Percentiles rank a stretch among this genome's conserved stretches.
Conservation (phyloP, 1,140 invertebrate genomes). For the Pseudomyrmex cubaensis region DNA sequence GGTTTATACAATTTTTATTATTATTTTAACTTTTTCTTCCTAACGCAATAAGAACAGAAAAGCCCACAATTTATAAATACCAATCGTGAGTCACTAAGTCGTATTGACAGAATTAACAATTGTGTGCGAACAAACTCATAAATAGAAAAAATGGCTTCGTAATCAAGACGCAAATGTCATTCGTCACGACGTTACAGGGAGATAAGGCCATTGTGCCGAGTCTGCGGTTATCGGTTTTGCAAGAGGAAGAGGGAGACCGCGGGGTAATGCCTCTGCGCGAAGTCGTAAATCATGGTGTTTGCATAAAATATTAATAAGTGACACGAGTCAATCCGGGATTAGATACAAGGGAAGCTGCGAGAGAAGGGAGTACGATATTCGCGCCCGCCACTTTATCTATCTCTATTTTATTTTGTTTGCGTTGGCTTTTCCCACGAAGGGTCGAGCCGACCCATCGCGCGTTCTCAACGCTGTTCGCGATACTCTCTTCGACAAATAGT, state of each 20-base stretch:
- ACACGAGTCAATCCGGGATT: constrained; percentile 86
- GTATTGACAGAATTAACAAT: constrained; percentile 40
- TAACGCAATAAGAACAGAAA: no score
- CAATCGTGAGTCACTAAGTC: neutral
- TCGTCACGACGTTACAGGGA: constrained; percentile 62
- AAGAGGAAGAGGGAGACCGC: constrained; percentile 23
- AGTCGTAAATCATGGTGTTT: constrained; percentile 84
- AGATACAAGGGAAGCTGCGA: constrained; percentile 63
- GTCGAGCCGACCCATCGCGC: constrained; percentile 44
- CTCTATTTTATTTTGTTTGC: constrained; percentile 84
- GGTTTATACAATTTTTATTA: no score
- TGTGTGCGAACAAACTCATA: constrained; percentile 11
- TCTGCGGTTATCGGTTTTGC: constrained; percentile 69
- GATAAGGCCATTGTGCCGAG: constrained; percentile 70
- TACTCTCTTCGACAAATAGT: constrained; percentile 82
- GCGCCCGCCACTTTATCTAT: constrained; percentile 83
- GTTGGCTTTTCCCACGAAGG: constrained; percentile 84
- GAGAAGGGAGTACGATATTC: constrained; percentile 52
- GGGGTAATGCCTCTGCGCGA: constrained; percentile 73
- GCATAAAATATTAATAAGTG: constrained; percentile 86
- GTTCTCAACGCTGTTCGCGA: constrained; percentile 37
- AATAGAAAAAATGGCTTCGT: constrained; percentile 14
- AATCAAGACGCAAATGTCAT: constrained; percentile 73
- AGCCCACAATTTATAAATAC: neutral
- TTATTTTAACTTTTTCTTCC: no score